These are phyloP conservation scores for Caenorhabditis briggsae DNA, from an alignment of 1,140 invertebrate species.

Conservation along the genomic window DNA sequence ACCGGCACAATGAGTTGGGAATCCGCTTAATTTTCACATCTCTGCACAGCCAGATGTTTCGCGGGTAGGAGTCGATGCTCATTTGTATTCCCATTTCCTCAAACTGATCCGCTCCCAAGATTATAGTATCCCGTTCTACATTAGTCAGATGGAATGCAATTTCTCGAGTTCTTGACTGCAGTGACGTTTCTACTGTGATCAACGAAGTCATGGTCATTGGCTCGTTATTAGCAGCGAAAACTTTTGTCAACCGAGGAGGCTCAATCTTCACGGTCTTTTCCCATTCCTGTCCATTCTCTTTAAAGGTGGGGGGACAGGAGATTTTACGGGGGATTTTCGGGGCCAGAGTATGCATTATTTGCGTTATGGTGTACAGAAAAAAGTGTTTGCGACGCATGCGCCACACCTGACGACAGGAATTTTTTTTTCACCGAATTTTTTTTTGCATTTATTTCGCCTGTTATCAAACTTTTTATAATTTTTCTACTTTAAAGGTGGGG, in stretches of 20 bases:
- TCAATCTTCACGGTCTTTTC: neutral
- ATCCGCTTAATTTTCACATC: neutral
- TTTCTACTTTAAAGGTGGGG: no score
- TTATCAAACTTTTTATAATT: no score
- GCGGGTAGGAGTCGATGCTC: neutral
- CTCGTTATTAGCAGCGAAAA: neutral
- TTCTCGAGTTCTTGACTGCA: neutral
- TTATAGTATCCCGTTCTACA: neutral
- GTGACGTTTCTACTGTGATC: neutral
- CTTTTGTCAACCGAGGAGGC: neutral
- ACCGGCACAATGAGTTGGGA: neutral
- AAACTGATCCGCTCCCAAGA: neutral
- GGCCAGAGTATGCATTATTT: no score
- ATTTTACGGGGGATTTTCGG: no score
- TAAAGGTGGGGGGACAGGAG: no score
- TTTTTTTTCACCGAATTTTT: no score
- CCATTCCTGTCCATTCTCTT: neutral
- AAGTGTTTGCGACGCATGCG: no score
- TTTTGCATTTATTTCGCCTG: no score
- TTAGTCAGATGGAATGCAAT: neutral
- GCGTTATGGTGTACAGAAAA: no score
- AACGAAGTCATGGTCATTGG: neutral
- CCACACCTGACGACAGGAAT: no score
- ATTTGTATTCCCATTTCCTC: neutral
- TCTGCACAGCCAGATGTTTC: neutral